phyloP scores from a whole-genome alignment of 2,888 invertebrate genomes.

The Psylliodes chrysocephalus region DNA sequence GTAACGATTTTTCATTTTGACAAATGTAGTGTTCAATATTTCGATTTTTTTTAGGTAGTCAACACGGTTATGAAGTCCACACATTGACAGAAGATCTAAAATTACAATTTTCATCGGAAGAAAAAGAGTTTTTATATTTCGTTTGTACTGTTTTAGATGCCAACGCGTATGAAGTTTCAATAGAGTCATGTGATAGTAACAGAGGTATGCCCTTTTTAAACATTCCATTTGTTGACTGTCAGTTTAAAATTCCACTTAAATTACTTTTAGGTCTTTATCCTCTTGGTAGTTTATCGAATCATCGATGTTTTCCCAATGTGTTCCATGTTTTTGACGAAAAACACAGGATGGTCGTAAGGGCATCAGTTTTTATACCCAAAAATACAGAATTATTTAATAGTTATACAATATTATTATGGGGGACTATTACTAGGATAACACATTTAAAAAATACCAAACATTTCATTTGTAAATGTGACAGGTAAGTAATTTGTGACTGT shows the following conservation, averaged over 20 bases:
- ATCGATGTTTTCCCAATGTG: constrained; percentile 76
- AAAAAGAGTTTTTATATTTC: constrained; percentile 69
- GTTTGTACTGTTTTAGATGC: constrained; percentile 74
- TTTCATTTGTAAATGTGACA: constrained; percentile 72
- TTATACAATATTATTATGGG: constrained; percentile 76
- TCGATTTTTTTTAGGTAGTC: constrained; percentile 45
- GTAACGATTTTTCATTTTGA: too few relatives aligned
- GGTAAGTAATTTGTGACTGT: too few relatives aligned
- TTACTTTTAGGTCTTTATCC: constrained; percentile 73
- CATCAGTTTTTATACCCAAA: constrained; percentile 69
- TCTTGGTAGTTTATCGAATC: constrained; percentile 75
- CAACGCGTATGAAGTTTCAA: constrained; percentile 74
- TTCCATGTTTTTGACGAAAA: constrained; percentile 70
- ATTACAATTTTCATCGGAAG: constrained; percentile 67
- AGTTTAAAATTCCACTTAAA: too few relatives aligned
- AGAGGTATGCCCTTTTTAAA: too few relatives aligned
- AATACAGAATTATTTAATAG: constrained; percentile 74
- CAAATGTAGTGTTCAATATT: too few relatives aligned
- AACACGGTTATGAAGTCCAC: constrained; percentile 70
- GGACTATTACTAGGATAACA: constrained; percentile 71
- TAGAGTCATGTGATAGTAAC: constrained; percentile 63
- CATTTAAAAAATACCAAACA: constrained; percentile 75
- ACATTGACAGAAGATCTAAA: constrained; percentile 65
- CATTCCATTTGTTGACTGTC: too few relatives aligned
- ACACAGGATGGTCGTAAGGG: constrained; percentile 70